Evolutionary conservation across 2,113 vertebrate species (phyloP).

Genomic region (Excalfactoria chinensis): DNA sequence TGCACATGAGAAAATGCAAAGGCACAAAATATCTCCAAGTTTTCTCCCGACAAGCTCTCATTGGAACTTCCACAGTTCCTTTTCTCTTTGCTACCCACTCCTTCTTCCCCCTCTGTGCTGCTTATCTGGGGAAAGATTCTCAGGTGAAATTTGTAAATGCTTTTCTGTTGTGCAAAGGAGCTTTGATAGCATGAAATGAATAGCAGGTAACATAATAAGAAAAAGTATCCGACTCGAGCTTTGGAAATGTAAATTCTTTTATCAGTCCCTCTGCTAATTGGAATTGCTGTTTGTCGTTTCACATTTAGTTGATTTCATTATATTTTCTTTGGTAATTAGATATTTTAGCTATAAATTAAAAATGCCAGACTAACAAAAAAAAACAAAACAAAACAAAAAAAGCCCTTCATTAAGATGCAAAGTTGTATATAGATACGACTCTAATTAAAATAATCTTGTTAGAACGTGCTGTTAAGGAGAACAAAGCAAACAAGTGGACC

Average conservation of each 20-base stretch:
- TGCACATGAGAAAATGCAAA: neutral
- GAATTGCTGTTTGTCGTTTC: constrained; percentile 68
- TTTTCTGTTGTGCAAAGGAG: constrained; percentile 51
- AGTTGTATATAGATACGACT: constrained; percentile 6
- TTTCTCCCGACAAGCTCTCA: neutral
- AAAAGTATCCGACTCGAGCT: constrained; percentile 55
- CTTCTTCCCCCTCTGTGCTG: neutral
- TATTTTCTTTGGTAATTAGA: constrained; percentile 70
- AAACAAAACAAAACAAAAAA: neutral
- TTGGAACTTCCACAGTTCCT: constrained; percentile 6
- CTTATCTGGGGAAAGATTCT: constrained; percentile 49
- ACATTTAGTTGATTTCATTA: constrained; percentile 66
- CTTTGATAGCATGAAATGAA: constrained; percentile 63
- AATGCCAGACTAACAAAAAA: constrained; percentile 18
- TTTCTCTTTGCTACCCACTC: neutral
- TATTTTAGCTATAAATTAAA: constrained; percentile 66
- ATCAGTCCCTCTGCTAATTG: constrained; percentile 69
- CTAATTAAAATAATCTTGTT: constrained; percentile 61
- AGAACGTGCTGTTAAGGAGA: neutral
- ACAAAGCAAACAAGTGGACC: constrained; percentile 43
- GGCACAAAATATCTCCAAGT: neutral
- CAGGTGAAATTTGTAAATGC: constrained; percentile 57
- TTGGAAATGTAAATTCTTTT: constrained; percentile 73
- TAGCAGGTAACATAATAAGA: constrained; percentile 66
- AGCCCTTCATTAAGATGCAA: constrained; percentile 39